phyloP scores from a whole-genome alignment of 2,797 vertebrate genomes.

The Catostomus latipinnis region DNA sequence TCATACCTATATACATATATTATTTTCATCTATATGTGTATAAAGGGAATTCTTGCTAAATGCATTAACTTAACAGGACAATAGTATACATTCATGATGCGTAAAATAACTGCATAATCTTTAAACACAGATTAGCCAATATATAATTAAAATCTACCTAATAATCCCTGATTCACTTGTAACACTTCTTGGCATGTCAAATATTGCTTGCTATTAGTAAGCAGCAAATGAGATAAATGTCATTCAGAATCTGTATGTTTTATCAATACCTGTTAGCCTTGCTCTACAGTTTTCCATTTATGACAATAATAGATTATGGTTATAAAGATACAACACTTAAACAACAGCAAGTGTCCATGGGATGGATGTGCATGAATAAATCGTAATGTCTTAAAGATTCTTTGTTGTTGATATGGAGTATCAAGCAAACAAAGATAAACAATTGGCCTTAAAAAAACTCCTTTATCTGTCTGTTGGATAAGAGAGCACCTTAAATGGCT shows the following conservation, averaged over 20 bases:
- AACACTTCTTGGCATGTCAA: no score
- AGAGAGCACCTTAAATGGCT: slow-evolving; percentile 24
- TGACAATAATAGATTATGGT: not conserved
- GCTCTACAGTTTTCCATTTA: no score
- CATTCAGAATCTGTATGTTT: no score
- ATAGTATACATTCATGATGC: no score
- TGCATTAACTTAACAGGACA: no score
- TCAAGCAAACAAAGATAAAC: slow-evolving; percentile 42
- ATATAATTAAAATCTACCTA: not conserved
- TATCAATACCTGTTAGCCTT: no score
- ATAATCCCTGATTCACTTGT: not conserved
- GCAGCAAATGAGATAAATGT: not conserved
- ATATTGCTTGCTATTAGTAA: not conserved
- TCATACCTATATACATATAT: no score
- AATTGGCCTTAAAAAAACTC: slow-evolving; percentile 38
- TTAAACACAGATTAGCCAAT: no score
- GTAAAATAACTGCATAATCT: no score
- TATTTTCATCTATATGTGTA: no score
- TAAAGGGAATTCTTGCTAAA: no score
- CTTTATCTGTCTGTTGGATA: slow-evolving; percentile 28
- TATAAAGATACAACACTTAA: not conserved
- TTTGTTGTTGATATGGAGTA: slow-evolving; percentile 28
- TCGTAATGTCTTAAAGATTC: slow-evolving; percentile 19
- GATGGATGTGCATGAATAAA: slow-evolving; percentile 31
- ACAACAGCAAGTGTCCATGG: not conserved